Evolutionary conservation across 2,797 vertebrate genomes (phyloP), one percentile per base, ranked within the genome.

Genomic region (Cygnus olor): DNA sequence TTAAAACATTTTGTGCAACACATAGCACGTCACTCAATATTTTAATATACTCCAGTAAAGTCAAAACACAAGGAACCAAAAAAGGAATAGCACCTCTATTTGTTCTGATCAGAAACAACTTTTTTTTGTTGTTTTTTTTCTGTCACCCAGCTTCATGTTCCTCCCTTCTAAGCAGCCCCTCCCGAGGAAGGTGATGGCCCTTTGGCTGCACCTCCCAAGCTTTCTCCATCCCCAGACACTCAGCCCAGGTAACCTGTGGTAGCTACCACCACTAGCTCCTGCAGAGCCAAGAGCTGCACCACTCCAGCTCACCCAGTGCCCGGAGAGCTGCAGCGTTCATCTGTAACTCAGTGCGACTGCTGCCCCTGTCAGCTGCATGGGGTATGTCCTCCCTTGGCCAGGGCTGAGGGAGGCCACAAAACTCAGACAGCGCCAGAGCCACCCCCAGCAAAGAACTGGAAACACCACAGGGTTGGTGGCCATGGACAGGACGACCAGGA

Each of bases 91-190:
- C 30, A 10, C 36, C 36, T 36, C 36, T 58, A 24, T 22, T 58
- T 58, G 56, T 58, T 58, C 56, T 42, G 27, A 64, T 14, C 27
- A 42, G 61, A 42, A 42, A 42, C 61, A 42, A 20, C 13, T 84
- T 25, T 36, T 53, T 68, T 44, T 81, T 38, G 32, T 5, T 47
- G 11, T 49, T 49, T 49, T 44, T 36, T 68, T 71, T 47, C 76
- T 34, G 32, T 5, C 12, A 34, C 6, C 10, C 30, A 0, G 0
- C 54, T 86, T 71, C 70, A 65, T 24, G 47, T 20, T 20, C 7
- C 34, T 61, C 44, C 45, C 22, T 51, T 54, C 0, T 0, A 65
- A 69, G 70, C 69, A 84, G 14, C 13, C 69, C 32, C 61, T 90
- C 32, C 47, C 9, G 0, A 0, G 44, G 54, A 69, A 77, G 45